Base-by-base conservation (phyloP, 2,797 vertebrate genomes). In the Cetoscarus ocellatus region DNA sequence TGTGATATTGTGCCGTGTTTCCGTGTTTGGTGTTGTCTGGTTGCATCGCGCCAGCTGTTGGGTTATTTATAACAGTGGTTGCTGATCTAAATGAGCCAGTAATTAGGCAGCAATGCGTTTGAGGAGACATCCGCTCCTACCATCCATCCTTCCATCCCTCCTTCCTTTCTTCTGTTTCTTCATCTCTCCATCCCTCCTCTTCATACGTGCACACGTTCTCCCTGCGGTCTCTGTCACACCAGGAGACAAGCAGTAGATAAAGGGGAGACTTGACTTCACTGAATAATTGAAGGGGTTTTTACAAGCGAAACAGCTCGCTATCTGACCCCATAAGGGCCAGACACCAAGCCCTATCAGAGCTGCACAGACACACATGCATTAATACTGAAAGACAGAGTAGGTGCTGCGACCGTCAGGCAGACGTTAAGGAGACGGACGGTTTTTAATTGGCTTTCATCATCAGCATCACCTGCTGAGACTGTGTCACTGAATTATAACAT, bases 231-330 rank as follows among this genome's bases (percentile, higher is more conserved):
- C 84, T 73, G 43, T 73, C 90, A 77, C 85, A 73, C 81, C 63
- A 63, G 82, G 83, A 90, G 89, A 88, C 89, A 88, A 91, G 82
- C 58, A 45, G 78, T 76, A 90, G 91, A 93, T 92, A 92, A 93
- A 92, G 85, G 86, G 86, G 86, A 87, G 85, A 88, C 88, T 94
- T 94, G 91, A 92, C 92, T 93, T 88, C 81, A 84, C 88, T 93
- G 89, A 93, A 93, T 94, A 91, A 93, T 93, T 93, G 75, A 94
- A 88, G 82, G 68, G 59, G 58, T 88, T 92, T 94, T 93, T 90
- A 91, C 87, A 88, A 91, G 85, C 75, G 80, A 76, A 89, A 73
- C 86, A 79, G 86, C 86, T 86, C 61, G 56, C 84, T 89, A 80
- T 94, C 88, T 91, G 91, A 93, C 87, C 90, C 81, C 75, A 79